Percentiles rank a stretch among this genome's conserved stretches.
Evolutionary conservation across 2,888 invertebrate species (phyloP).

Genomic region (Acrobasis suavella): DNA sequence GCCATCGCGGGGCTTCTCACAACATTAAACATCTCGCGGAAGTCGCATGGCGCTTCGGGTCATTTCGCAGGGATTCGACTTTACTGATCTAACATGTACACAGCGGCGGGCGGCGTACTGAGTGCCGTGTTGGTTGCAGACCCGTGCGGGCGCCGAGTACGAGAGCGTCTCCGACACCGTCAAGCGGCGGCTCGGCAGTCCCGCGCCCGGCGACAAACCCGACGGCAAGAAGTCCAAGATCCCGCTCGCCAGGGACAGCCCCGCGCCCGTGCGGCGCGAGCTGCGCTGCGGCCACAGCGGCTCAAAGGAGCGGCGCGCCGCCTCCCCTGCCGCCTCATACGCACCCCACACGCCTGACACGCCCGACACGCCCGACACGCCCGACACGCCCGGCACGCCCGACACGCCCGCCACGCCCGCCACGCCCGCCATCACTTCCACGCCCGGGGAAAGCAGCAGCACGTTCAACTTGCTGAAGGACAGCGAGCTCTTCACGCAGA

Average conservation of each 20-base stretch:
- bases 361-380: conserved; percentile 33
- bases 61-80: background rate
- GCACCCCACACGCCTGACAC: conserved; percentile 38
- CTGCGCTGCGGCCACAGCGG: conserved; percentile 58
- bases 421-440: conserved; percentile 42
- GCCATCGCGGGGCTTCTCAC: conserved; percentile 30
- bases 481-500: conserved; percentile 86
- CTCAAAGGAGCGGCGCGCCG: conserved; percentile 51
- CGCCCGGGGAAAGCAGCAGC: conserved; percentile 64
- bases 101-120: background rate
- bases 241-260: conserved; percentile 69
- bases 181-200: conserved; percentile 80
- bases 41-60: conserved; percentile 11
- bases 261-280: conserved; percentile 63
- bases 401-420: conserved; percentile 51
- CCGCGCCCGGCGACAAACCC: conserved; percentile 68
- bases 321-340: conserved; percentile 31
- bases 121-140: conserved; percentile 10
- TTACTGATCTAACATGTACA: background rate
- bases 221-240: conserved; percentile 72
- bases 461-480: conserved; percentile 86
- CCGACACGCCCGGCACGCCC: conserved; percentile 38
- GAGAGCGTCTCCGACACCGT: conserved; percentile 85
- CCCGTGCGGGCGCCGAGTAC: conserved; percentile 57
- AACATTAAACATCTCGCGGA: conserved; percentile 25